phyloP scores from a whole-genome alignment of 1,140 invertebrate genomes.

The Orius laevigatus region DNA sequence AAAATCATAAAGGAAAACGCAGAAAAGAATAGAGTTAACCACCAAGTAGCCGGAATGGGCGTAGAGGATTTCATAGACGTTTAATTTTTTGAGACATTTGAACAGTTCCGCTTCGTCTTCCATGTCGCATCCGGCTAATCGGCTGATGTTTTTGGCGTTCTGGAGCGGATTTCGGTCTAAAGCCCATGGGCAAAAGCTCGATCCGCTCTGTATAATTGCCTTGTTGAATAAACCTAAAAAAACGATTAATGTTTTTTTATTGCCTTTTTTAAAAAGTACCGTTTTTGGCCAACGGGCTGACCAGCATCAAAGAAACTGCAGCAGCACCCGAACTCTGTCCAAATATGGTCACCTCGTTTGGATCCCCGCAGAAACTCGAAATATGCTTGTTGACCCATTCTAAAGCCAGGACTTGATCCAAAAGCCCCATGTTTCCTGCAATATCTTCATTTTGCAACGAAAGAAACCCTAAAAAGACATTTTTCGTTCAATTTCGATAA shows the following conservation, averaged over 20 bases:
- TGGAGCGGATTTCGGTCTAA: conserved; percentile 18
- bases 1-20: conserved; percentile 1
- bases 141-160: conserved; percentile 16
- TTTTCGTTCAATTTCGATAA: not conserved
- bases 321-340: conserved; percentile 22
- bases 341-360: conserved; percentile 20
- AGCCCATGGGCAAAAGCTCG: conserved; percentile 22
- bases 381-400: conserved; percentile 30
- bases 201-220: conserved; percentile 37
- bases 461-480: conserved; percentile 27
- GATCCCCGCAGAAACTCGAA: conserved; percentile 21
- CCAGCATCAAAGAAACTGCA: conserved; percentile 20
- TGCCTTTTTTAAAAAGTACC: not conserved
- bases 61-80: conserved; percentile 17
- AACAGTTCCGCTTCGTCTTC: conserved; percentile 13
- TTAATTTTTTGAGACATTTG: conserved; percentile 17
- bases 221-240: conserved; percentile 30
- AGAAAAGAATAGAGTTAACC: not conserved
- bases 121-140: conserved; percentile 17
- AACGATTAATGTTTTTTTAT: not conserved
- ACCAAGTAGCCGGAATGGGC: conserved; percentile 17
- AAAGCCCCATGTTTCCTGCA: conserved; percentile 32
- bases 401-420: conserved; percentile 30
- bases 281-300: conserved; percentile 18
- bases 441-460: conserved; percentile 23